These are phyloP conservation scores for Tromatobia lineatoria DNA, from an alignment of 2,888 invertebrate genomes.

Conservation along the genomic window DNA sequence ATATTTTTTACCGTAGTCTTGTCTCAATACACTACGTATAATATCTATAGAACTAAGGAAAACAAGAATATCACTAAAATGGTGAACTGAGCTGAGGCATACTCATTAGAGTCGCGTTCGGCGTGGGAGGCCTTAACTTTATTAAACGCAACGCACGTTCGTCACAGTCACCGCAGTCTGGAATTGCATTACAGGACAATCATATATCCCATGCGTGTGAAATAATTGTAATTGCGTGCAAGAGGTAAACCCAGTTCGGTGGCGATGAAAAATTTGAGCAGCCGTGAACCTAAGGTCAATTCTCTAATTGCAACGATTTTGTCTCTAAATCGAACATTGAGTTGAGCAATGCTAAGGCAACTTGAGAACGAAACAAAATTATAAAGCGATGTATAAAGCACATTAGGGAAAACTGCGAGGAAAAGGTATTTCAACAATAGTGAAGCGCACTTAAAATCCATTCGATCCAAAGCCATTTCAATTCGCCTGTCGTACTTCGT, in stretches of 20 bases:
- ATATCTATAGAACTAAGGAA: neutral
- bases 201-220: constrained; percentile 44
- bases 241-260: constrained; percentile 1
- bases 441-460: constrained; percentile 24
- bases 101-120: constrained; percentile 14
- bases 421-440: constrained; percentile 30
- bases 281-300: neutral
- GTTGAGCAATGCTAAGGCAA: constrained; percentile 40
- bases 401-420: constrained; percentile 54
- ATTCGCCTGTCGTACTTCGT: constrained; percentile 3
- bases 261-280: constrained; percentile 10
- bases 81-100: neutral
- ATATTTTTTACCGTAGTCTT: neutral
- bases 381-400: constrained; percentile 40
- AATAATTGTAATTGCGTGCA: constrained; percentile 45
- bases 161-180: constrained; percentile 4
- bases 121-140: constrained; percentile 30
- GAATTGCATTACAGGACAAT: constrained; percentile 26
- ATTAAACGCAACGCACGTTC: constrained; percentile 32
- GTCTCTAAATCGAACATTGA: constrained; percentile 18
- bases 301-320: constrained; percentile 3
- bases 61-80: neutral
- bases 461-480: constrained; percentile 50
- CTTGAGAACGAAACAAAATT: constrained; percentile 27
- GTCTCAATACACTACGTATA: neutral